phyloP scores from a whole-genome alignment of 2,113 vertebrate species.

The Zosterops japonicus region DNA sequence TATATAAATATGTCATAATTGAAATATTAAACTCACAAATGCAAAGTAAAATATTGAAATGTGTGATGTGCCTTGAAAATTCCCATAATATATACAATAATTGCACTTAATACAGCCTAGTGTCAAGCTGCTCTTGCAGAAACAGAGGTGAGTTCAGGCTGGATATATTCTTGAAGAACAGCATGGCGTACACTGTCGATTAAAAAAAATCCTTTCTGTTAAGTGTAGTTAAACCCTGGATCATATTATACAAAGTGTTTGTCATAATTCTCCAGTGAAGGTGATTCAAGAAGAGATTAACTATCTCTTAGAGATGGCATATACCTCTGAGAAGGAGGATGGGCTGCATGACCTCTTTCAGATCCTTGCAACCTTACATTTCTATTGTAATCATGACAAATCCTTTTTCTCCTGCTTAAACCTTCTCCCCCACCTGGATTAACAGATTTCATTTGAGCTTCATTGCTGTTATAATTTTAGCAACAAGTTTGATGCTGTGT shows the following conservation, averaged over 20 bases:
- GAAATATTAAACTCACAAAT: neutral
- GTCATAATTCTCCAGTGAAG: neutral
- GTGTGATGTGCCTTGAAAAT: neutral
- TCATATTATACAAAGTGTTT: neutral
- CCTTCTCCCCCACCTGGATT: neutral
- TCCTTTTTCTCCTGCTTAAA: neutral
- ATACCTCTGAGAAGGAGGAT: neutral
- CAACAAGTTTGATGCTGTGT: neutral
- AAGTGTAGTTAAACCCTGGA: neutral
- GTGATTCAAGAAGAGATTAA: conserved; percentile 12
- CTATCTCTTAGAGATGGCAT: neutral
- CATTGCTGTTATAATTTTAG: neutral
- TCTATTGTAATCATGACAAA: neutral
- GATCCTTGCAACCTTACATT: neutral
- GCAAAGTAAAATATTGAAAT: neutral
- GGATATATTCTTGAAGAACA: neutral
- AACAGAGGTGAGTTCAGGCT: neutral
- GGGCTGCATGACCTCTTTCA: neutral
- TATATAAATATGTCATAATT: neutral
- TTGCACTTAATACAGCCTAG: rapidly evolving
- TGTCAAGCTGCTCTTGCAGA: neutral
- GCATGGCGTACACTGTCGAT: neutral
- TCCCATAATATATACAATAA: neutral
- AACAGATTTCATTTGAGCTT: conserved; percentile 8
- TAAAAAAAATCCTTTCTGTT: neutral